Evolutionary conservation across 2,888 invertebrate species (phyloP), one percentile per base, ranked within the genome.

Genomic region (Macaria notata): DNA sequence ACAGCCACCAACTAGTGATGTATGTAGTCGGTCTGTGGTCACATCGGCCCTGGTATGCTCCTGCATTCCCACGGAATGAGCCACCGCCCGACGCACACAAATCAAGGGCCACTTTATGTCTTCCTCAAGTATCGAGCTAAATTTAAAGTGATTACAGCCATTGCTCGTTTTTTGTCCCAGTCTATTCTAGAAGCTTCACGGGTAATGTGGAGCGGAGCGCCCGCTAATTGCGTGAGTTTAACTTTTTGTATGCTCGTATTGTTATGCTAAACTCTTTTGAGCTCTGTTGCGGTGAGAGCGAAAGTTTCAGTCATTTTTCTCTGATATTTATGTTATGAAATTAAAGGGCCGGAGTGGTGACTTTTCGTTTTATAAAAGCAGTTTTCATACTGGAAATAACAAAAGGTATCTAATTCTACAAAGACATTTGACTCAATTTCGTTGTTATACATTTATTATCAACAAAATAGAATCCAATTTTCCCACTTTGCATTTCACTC

Each of bases 81-180:
- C 78, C 76, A 75, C 76, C 78, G 76, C 51, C 54, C 78, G 71
- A 72, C 78, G 72, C 77, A 80, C 82, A 88, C 88, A 88, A 89
- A 89, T 89, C 90, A 88, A 84, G 74, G 75, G 75, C 77, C 82
- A 84, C 85, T 89, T 88, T 87, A 83, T 82, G 84, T 82, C 83
- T 83, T 83, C 83, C 74, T 64, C 73, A 73, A 77, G 73, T 78
- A 78, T 76, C 76, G 76, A 77, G 79, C 81, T 81, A 81, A 81
- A 82, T 84, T 79, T 76, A 83, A 81, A 83, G 72, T 80, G 81
- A 84, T 85, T 79, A 83, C 79, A 73, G 76, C 72, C 75, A 76
- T 81, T 84, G 80, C 82, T 80, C 72, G 66, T 76, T 79, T 82
- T 72, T 48, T 45, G 46, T 59, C 51, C 69, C 71, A 51, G 50